phyloP scores from a whole-genome alignment of 2,888 invertebrate species.

The Sminthurides aquaticus region DNA sequence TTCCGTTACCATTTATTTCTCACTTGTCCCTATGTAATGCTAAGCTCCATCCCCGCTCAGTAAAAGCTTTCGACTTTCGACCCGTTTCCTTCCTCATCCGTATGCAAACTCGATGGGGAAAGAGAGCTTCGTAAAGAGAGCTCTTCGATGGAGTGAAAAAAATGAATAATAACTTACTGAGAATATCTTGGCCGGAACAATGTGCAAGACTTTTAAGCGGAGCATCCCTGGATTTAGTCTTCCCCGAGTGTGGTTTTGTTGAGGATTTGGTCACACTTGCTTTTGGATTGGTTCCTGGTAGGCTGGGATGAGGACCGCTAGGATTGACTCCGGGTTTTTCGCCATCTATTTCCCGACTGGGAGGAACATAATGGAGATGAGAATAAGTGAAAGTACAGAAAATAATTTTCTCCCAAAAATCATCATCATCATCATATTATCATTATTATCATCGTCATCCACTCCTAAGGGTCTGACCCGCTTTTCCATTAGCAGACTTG shows the following conservation, averaged over 20 bases:
- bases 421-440: too few species aligned
- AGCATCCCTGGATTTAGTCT: constrained; percentile 39
- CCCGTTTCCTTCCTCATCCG: too few species aligned
- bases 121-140: too few species aligned
- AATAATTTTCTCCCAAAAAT: too few species aligned
- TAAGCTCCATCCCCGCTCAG: too few species aligned
- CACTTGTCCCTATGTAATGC: too few species aligned
- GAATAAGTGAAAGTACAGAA: constrained; percentile 8
- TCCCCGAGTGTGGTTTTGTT: constrained; percentile 33
- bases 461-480: too few species aligned
- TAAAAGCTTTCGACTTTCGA: too few species aligned
- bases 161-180: constrained; percentile 30
- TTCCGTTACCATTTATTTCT: too few species aligned
- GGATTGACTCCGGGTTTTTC: constrained; percentile 31
- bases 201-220: constrained; percentile 28
- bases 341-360: constrained; percentile 40
- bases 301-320: background rate
- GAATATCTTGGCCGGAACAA: constrained; percentile 35
- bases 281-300: background rate
- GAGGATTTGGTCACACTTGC: background rate
- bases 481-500: too few species aligned
- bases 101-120: too few species aligned
- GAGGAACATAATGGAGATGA: constrained; percentile 7
- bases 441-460: too few species aligned
- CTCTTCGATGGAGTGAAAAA: background rate